These are phyloP conservation scores for Drosophila lacertosa DNA, from an alignment of 1,140 invertebrate species.

Conservation along the genomic window DNA sequence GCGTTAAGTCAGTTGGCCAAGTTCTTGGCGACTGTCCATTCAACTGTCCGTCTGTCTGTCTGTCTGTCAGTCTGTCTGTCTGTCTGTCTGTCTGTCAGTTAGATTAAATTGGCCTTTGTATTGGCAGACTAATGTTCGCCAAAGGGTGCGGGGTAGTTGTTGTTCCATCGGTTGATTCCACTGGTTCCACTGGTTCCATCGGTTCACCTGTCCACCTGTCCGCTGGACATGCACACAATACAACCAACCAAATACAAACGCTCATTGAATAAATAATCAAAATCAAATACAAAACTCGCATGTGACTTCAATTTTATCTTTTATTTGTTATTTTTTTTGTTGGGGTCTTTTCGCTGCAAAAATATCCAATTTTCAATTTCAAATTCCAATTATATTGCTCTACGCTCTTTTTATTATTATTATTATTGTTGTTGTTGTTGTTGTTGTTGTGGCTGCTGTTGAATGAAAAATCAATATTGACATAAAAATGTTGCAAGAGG, in stretches of 20 bases:
- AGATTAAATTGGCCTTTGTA: slow-evolving; percentile 79
- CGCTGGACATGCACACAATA: slow-evolving; percentile 62
- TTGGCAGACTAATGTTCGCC: slow-evolving; percentile 66
- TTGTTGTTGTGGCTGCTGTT: slow-evolving; percentile 24
- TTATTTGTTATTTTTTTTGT: slow-evolving; percentile 42
- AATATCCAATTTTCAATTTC: slow-evolving; percentile 82
- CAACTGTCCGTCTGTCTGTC: slow-evolving; percentile 11
- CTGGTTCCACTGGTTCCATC: slow-evolving; percentile 36
- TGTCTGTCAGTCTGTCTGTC: slow-evolving; percentile 17
- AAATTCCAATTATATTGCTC: slow-evolving; percentile 82
- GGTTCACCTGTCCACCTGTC: slow-evolving; percentile 41
- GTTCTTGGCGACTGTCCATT: slow-evolving; percentile 50
- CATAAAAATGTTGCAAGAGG: slow-evolving; percentile 61
- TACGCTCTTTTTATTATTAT: slow-evolving; percentile 81
- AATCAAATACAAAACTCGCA: slow-evolving; percentile 66
- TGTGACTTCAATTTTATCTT: slow-evolving; percentile 32
- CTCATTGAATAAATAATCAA: slow-evolving; percentile 82
- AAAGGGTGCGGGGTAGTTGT: slow-evolving; percentile 8
- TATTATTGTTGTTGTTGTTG: slow-evolving; percentile 56
- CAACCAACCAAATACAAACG: slow-evolving; percentile 70
- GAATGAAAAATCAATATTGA: slow-evolving; percentile 81
- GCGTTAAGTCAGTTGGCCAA: slow-evolving; percentile 55
- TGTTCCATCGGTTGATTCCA: slow-evolving; percentile 22
- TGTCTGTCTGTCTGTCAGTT: slow-evolving; percentile 15
- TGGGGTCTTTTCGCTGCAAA: slow-evolving; percentile 63